Percentiles rank a stretch among this genome's conserved stretches.
Conservation (phyloP, 2,888 invertebrate genomes). For the Gasteruption jaculator region DNA sequence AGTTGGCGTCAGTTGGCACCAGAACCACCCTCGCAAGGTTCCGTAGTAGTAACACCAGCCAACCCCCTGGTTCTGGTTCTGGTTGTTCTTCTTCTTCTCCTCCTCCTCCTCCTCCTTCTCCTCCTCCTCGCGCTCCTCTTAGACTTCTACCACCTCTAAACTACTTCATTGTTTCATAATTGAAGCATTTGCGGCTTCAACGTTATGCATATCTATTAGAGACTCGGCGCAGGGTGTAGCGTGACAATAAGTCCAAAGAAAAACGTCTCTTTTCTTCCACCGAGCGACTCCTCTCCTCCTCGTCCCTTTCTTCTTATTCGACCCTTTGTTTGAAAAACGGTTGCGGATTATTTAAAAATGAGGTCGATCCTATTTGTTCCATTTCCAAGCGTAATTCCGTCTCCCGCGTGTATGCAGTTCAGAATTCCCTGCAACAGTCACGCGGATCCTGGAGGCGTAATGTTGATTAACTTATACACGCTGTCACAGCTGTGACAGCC, state of each 20-base stretch:
- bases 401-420: too few relatives aligned
- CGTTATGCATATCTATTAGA: conserved; percentile 32
- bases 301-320: background rate
- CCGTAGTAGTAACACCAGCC: conserved; percentile 18
- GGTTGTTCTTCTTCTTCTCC: conserved; percentile 11
- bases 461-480: conserved; percentile 33
- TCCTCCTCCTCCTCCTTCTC: conserved; percentile 1
- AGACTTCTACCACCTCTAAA: conserved; percentile 27
- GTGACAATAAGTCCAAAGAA: too few relatives aligned
- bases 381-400: too few relatives aligned
- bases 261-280: background rate
- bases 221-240: background rate
- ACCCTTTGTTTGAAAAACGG: background rate
- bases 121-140: conserved; percentile 6
- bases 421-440: too few relatives aligned
- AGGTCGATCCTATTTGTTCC: too few relatives aligned
- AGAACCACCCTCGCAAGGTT: conserved; percentile 22
- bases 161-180: conserved; percentile 49
- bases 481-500: conserved; percentile 25
- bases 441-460: too few relatives aligned
- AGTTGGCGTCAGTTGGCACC: conserved; percentile 45
- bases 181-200: conserved; percentile 43
- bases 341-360: too few relatives aligned
- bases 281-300: background rate
- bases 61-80: too few relatives aligned